phyloP scores from a whole-genome alignment of 2,113 vertebrate genomes.

The Equus quagga region DNA sequence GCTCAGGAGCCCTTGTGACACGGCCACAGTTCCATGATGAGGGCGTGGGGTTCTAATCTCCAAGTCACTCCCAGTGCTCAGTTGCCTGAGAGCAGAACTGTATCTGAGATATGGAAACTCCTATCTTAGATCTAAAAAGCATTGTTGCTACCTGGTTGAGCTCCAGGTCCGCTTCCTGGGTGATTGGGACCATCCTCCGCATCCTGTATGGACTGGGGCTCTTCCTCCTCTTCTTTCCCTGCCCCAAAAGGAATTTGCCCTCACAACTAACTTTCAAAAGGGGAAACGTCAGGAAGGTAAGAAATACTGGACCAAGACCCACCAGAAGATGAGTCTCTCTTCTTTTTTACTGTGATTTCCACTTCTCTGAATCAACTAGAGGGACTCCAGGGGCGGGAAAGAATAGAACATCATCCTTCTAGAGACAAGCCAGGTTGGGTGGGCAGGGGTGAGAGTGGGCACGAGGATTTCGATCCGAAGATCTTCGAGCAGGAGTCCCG shows the following conservation, averaged over 20 bases:
- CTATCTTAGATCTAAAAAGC: neutral
- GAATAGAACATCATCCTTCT: neutral
- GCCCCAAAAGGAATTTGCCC: neutral
- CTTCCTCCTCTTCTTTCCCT: neutral
- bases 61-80: neutral
- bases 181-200: neutral
- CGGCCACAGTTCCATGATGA: neutral
- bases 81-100: neutral
- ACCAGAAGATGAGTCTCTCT: no score
- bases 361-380: no score
- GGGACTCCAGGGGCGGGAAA: neutral
- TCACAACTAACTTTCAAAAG: no score
- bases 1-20: neutral
- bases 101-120: neutral
- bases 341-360: no score
- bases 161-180: neutral
- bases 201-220: neutral
- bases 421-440: no score
- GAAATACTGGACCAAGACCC: no score
- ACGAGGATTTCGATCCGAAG: no score
- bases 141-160: neutral
- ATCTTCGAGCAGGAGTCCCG: neutral
- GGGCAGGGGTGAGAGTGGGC: neutral
- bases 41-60: rapidly evolving
- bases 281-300: no score